Evolutionary conservation across 2,113 vertebrate species (phyloP).

Genomic region (Phylloscopus trochilus): DNA sequence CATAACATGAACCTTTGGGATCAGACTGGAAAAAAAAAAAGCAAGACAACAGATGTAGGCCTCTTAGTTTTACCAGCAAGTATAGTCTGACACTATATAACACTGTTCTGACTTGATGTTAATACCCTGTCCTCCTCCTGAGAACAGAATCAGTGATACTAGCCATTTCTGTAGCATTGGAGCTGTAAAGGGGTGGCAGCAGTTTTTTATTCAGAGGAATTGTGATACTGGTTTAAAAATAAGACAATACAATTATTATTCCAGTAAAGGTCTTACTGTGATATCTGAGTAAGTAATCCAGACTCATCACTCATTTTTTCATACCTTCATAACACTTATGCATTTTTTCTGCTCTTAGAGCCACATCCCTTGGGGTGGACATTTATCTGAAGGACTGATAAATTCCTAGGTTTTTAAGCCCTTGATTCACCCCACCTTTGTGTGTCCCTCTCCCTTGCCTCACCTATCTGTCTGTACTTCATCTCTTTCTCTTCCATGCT

Average conservation of each 20-base stretch:
- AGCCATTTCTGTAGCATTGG: background rate
- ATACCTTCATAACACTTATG: background rate
- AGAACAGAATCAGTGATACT: constrained; percentile 9
- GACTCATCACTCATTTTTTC: background rate
- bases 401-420: background rate
- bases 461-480: background rate
- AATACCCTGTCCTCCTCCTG: constrained; percentile 23
- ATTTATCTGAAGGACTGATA: background rate
- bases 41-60: constrained; percentile 65
- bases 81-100: constrained; percentile 56
- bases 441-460: background rate
- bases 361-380: background rate
- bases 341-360: background rate
- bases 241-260: background rate
- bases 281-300: background rate
- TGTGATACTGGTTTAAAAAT: constrained; percentile 38
- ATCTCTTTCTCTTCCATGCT: background rate
- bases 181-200: background rate
- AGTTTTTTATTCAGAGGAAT: background rate
- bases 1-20: constrained; percentile 72
- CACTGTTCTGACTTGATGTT: constrained; percentile 41
- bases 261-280: background rate
- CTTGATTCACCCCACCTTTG: background rate
- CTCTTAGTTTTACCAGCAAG: constrained; percentile 60
- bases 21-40: constrained; percentile 45